Conservation (phyloP, 2,797 vertebrate genomes). For the Falco peregrinus region DNA sequence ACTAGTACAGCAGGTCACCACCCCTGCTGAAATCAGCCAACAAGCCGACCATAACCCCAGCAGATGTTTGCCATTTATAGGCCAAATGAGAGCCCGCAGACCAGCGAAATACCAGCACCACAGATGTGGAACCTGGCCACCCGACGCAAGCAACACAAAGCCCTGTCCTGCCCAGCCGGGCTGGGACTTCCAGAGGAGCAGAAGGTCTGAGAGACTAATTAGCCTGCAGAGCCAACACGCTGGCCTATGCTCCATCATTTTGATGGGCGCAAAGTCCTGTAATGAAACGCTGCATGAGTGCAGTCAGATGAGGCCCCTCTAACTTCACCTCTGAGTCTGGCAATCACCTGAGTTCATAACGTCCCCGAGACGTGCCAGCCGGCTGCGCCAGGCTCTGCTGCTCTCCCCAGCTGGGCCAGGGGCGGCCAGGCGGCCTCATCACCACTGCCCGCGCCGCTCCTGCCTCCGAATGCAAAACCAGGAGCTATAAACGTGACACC, state of each 20-base stretch:
- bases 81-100: constrained; percentile 73
- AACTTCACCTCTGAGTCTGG: constrained; percentile 58
- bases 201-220: constrained; percentile 77
- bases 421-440: not conserved
- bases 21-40: constrained; percentile 60
- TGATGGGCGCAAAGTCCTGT: constrained; percentile 57
- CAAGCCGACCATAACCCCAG: constrained; percentile 72
- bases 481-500: not conserved
- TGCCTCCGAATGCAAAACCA: not conserved
- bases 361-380: constrained; percentile 38
- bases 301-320: constrained; percentile 32
- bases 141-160: constrained; percentile 47
- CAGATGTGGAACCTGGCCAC: constrained; percentile 74
- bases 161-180: constrained; percentile 41
- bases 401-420: constrained; percentile 13
- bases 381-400: constrained; percentile 39
- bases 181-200: constrained; percentile 75
- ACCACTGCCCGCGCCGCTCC: not conserved
- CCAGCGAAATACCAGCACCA: constrained; percentile 59
- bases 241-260: constrained; percentile 66
- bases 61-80: constrained; percentile 77
- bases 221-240: constrained; percentile 46
- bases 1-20: constrained; percentile 52
- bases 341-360: constrained; percentile 47
- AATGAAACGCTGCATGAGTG: constrained; percentile 28